Base-by-base conservation (phyloP, 1,140 invertebrate species). In the Drosophila kikkawai region DNA sequence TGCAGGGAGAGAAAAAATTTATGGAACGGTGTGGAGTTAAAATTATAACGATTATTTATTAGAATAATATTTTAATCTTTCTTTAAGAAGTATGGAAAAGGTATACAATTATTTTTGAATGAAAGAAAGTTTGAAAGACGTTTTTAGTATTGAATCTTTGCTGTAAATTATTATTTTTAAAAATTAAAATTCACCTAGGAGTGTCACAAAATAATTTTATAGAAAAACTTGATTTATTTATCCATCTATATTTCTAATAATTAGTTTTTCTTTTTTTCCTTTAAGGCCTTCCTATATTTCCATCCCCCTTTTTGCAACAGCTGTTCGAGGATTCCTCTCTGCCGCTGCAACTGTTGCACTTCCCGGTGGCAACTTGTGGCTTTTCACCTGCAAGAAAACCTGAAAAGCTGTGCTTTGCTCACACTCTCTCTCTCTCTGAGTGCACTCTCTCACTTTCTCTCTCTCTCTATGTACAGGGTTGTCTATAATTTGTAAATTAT, bases 321-420 rank as follows among this genome's bases (percentile, higher is more conserved):
- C 82, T 86, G 82, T 75, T 69, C 22, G n/a, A 44, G 60, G 51
- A 39, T 42, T 48, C 37, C 63, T 50, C 26, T 37, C 8, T 60
- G 50, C 34, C 47, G 51, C 39, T 78, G 80, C 80, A 83, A 64
- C 84, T 88, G 84, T 88, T 88, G 84, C 84, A 69, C 76, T 64
- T 65, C 51, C 63, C 34, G 61, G 65, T 79, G 60, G 80, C 85
- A 90, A 90, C 85, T 90, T 90, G 85, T 90, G 48, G 84, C 78
- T 69, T 56, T 37, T 47, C 50, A 53, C 39, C 63, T 67, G 63
- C 63, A 37, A 12, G 7, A 4, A n/a, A 36, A 12, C 36, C 47
- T 29, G 58, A 50, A 76, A 69, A 59, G 56, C 60, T 78, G 29
- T 41, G n/a, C 29, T 34, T 51, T 32, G 29, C 32, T 45, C 50